A percentile compares a stretch with the other conserved stretches of the same genome.
Conservation (phyloP, 2,888 invertebrate genomes). For the Heliconius aoede region DNA sequence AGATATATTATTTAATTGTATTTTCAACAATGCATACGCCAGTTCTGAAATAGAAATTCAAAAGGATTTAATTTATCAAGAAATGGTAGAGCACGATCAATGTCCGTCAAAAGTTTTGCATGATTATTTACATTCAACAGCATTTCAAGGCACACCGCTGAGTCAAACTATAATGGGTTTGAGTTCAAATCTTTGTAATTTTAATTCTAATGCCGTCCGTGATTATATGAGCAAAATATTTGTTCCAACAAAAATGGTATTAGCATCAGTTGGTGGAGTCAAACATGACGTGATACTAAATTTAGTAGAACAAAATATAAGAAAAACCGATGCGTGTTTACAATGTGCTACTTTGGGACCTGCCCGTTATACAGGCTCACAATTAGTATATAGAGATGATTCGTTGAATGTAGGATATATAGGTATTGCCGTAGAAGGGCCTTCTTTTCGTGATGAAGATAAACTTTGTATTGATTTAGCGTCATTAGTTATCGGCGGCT, state of each 20-base stretch:
- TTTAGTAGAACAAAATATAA: conserved; percentile 89
- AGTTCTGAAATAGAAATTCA: conserved; percentile 63
- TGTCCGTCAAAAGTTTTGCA: conserved; percentile 58
- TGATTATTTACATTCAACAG: conserved; percentile 74
- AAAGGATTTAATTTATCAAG: conserved; percentile 62
- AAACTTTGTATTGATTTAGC: conserved; percentile 97
- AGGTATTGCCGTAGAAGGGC: conserved; percentile 95
- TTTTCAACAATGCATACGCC: conserved; percentile 89
- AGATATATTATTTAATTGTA: conserved; percentile 96
- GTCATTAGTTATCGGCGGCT: conserved; percentile 94
- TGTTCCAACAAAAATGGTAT: conserved; percentile 93
- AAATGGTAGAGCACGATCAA: conserved; percentile 68
- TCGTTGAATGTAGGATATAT: conserved; percentile 94
- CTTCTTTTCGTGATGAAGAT: conserved; percentile 95
- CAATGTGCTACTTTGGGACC: conserved; percentile 71
- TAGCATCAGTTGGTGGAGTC: conserved; percentile 96
- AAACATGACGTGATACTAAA: conserved; percentile 91
- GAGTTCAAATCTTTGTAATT: conserved; percentile 85
- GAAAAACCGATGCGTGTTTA: conserved; percentile 80
- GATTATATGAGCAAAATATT: conserved; percentile 93
- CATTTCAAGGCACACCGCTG: conserved; percentile 76
- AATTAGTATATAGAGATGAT: conserved; percentile 94
- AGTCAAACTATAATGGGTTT: conserved; percentile 83
- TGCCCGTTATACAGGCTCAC: conserved; percentile 94
- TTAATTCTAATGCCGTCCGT: conserved; percentile 87